Percentiles rank a stretch among this genome's conserved stretches.
phyloP scores from a whole-genome alignment of 2,113 vertebrate species.

The human region GRCh38 chr1:185698501-185699000 shows the following conservation, averaged over 20 bases:
- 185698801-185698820: background rate
- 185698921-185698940: background rate
- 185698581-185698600: too few species aligned
- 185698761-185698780: background rate
- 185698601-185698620: too few species aligned
- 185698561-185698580: too few species aligned
- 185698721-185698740: background rate
- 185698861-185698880: background rate
- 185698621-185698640: too few species aligned
- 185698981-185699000: background rate
- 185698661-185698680: background rate
- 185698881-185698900: background rate
- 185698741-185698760: background rate
- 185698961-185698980: background rate
- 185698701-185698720: background rate
- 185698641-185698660: too few species aligned
- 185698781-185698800: background rate
- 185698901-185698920: background rate
- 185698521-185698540: too few species aligned
- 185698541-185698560: too few species aligned
- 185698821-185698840: background rate
- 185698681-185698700: background rate
- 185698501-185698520: too few species aligned
- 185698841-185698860: background rate
- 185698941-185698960: background rate